These are phyloP conservation scores for Dastarcus helophoroides DNA, from an alignment of 2,888 invertebrate species.

Conservation along the genomic window DNA sequence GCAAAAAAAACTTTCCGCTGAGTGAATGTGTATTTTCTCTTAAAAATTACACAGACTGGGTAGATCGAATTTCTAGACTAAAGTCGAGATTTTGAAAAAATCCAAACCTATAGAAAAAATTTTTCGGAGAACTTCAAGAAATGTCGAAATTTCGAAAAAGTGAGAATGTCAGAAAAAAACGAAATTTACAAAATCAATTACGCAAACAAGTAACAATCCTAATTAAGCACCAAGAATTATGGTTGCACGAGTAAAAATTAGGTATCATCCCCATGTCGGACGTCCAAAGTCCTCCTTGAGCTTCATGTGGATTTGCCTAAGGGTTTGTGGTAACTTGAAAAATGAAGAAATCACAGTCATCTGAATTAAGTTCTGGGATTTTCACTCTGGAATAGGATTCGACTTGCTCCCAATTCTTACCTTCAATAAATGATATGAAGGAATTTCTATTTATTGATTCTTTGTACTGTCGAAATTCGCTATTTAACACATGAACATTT, in stretches of 20 bases:
- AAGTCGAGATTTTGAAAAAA: no score
- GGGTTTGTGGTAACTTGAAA: constrained; percentile 86
- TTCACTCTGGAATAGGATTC: constrained; percentile 86
- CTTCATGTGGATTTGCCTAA: constrained; percentile 79
- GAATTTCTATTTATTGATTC: constrained; percentile 82
- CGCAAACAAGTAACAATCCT: constrained; percentile 87
- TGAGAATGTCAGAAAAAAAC: no score
- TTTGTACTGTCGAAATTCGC: constrained; percentile 88
- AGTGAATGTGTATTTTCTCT: no score
- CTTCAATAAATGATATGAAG: constrained; percentile 74
- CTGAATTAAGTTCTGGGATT: constrained; percentile 82
- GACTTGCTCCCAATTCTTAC: constrained; percentile 75
- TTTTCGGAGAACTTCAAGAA: no score
- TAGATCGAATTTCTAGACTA: no score
- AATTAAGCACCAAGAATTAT: constrained; percentile 83
- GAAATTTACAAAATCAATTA: no score
- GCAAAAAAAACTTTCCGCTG: no score
- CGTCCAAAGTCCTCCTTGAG: constrained; percentile 86
- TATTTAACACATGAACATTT: constrained; percentile 90
- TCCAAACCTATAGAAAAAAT: no score
- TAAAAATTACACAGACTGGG: no score
- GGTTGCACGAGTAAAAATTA: constrained; percentile 87
- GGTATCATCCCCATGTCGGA: constrained; percentile 89
- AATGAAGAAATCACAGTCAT: constrained; percentile 91
- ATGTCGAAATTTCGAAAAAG: no score